Evolutionary conservation across 2,113 vertebrate species (phyloP), one percentile per base, ranked within the genome.

Genomic region (Corythoichthys haematopterus): DNA sequence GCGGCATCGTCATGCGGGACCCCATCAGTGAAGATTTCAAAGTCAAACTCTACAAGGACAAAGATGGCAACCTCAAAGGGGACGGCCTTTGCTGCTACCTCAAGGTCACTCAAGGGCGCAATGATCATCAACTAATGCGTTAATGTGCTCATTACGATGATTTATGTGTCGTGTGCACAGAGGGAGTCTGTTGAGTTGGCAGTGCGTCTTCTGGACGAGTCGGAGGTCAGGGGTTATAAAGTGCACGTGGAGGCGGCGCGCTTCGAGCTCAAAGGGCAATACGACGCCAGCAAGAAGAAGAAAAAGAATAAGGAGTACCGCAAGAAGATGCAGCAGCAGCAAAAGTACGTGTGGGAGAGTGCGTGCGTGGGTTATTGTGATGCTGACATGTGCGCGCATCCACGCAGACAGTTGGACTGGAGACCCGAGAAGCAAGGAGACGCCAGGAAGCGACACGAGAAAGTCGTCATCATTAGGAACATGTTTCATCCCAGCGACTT

Each of bases 401-500:
- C 60, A 0, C 69, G 20, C 20, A 99, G 97, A 88, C 96, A 96
- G 88, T 83, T 98, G 90, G 96, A 98, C 89, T 98, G 97, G 97
- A 93, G 94, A 88, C 97, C 97, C 0, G 95, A 98, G 90, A 98
- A 94, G 83, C 84, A 92, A 14, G 93, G 91, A 3, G 89, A 92
- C 0, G 36, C 72, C 45, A 91, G 94, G 69, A 93, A 94, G 90
- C 90, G 94, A 55, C 91, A 94, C 1, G 95, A 99, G 51, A 93
- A 94, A 70, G 96, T 98, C 33, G 65, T 98, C 78, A 94, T 98
- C 83, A 94, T 98, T 84, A 93, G 90, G 85, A 98, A 99, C 84
- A 97, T 98, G 96, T 99, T 99, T 79, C 97, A 98, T 76, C 97
- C 96, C 50, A 93, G 85, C 64, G 97, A 98, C 84, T 98, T 98